Conservation (phyloP, 2,797 vertebrate genomes). For the Spizella passerina region DNA sequence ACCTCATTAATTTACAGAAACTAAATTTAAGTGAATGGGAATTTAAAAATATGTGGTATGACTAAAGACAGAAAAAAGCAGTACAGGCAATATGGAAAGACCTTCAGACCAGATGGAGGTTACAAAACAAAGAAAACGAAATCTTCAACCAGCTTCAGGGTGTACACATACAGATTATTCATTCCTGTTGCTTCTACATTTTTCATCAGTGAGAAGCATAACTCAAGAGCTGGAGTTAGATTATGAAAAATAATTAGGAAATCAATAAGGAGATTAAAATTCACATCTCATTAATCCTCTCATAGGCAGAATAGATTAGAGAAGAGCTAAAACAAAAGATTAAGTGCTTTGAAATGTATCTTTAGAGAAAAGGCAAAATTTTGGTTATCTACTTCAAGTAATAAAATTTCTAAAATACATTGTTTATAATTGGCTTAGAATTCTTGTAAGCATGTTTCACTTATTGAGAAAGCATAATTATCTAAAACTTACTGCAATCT, state of each 20-base stretch:
- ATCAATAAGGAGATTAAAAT: slow-evolving; percentile 39
- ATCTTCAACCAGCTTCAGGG: neutral
- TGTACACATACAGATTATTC: neutral
- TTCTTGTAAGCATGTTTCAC: neutral
- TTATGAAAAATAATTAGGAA: slow-evolving; percentile 53
- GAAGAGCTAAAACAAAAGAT: neutral
- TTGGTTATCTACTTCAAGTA: neutral
- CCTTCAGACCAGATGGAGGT: neutral
- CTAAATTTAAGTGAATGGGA: neutral
- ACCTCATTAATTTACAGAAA: neutral
- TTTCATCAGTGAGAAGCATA: neutral
- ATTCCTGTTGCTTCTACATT: neutral
- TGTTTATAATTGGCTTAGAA: neutral
- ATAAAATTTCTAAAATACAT: neutral
- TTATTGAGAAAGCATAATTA: neutral
- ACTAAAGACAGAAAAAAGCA: neutral
- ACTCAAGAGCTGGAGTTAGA: neutral
- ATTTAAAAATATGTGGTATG: neutral
- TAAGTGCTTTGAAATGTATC: neutral
- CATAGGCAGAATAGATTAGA: neutral
- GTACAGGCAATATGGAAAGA: neutral
- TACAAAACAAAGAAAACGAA: neutral
- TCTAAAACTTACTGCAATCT: neutral
- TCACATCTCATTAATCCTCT: slow-evolving; percentile 31
- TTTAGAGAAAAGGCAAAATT: neutral